phyloP scores from a whole-genome alignment of 2,888 invertebrate species.

The Lepidocyrtinus sp. region DNA sequence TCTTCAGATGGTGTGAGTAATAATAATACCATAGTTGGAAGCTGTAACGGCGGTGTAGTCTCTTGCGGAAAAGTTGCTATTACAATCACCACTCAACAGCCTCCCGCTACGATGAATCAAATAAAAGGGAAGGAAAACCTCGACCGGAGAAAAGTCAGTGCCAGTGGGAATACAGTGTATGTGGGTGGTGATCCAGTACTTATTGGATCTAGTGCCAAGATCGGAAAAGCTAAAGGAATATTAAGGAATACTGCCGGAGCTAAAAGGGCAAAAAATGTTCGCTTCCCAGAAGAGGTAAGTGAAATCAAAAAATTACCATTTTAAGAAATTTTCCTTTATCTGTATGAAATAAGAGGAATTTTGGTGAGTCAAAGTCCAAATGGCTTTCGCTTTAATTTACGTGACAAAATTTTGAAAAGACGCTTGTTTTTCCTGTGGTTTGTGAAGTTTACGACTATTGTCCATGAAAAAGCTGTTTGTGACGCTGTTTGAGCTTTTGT shows the following conservation, averaged over 20 bases:
- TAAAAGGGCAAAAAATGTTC: constrained; percentile 65
- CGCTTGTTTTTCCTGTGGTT: not conserved
- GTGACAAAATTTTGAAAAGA: not conserved
- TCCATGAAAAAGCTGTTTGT: not conserved
- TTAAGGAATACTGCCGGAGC: constrained; percentile 63
- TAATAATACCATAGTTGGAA: constrained; percentile 4
- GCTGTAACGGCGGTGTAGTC: not conserved
- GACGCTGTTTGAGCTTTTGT: not conserved
- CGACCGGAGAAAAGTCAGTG: constrained; percentile 50
- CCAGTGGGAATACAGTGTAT: constrained; percentile 22
- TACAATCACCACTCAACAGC: not conserved
- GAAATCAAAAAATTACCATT: constrained; percentile 2
- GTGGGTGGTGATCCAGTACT: constrained; percentile 32
- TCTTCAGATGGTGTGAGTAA: constrained; percentile 31
- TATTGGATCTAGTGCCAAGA: constrained; percentile 17
- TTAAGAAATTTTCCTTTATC: not conserved
- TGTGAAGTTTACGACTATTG: too few species aligned
- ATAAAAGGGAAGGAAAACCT: constrained; percentile 7
- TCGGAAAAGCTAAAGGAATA: constrained; percentile 56
- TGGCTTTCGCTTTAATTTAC: not conserved
- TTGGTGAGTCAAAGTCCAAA: too few species aligned
- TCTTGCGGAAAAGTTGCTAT: not conserved
- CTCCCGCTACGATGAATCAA: not conserved
- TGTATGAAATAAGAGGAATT: too few species aligned
- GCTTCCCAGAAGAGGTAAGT: constrained; percentile 69